phyloP scores from a whole-genome alignment of 2,888 invertebrate genomes.

The Leptogaster cylindrica region DNA sequence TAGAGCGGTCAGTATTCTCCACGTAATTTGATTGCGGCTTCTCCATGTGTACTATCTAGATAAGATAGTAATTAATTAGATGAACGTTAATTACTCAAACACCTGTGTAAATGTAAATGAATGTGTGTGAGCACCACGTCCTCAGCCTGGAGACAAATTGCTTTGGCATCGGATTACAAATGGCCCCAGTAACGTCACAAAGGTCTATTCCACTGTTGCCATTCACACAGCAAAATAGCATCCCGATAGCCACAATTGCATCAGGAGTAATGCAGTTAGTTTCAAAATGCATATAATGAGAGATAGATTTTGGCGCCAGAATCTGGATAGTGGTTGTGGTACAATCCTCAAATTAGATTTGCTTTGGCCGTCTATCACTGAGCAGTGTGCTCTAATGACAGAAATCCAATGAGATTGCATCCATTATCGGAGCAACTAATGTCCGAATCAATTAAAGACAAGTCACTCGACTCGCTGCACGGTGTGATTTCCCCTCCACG shows the following conservation, averaged over 20 bases:
- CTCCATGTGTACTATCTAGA: no score
- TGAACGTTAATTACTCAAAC: conserved; percentile 27
- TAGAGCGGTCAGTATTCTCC: no score
- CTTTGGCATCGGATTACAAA: conserved; percentile 40
- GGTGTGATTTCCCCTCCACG: conserved; percentile 13
- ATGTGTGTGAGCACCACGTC: conserved; percentile 38
- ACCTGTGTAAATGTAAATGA: conserved; percentile 13
- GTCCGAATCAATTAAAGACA: conserved; percentile 43
- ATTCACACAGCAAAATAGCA: not conserved
- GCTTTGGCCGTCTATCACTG: conserved; percentile 37
- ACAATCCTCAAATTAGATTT: conserved; percentile 39
- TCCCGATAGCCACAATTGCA: conserved; percentile 28
- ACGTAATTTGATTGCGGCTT: no score
- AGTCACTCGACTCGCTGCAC: conserved; percentile 24
- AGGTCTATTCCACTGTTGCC: not conserved
- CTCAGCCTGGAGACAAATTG: conserved; percentile 40
- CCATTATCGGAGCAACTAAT: conserved; percentile 26
- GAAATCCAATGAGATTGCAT: conserved; percentile 40
- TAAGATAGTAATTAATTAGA: conserved; percentile 18
- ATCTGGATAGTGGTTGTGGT: not conserved
- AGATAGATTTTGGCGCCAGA: conserved; percentile 37
- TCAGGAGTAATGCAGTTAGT: conserved; percentile 26
- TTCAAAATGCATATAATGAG: conserved; percentile 41
- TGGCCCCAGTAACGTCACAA: not conserved
- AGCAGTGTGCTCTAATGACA: conserved; percentile 34